These are phyloP conservation scores for Hydrochoerus hydrochaeris DNA, from an alignment of 2,113 vertebrate species.

Conservation along the genomic window DNA sequence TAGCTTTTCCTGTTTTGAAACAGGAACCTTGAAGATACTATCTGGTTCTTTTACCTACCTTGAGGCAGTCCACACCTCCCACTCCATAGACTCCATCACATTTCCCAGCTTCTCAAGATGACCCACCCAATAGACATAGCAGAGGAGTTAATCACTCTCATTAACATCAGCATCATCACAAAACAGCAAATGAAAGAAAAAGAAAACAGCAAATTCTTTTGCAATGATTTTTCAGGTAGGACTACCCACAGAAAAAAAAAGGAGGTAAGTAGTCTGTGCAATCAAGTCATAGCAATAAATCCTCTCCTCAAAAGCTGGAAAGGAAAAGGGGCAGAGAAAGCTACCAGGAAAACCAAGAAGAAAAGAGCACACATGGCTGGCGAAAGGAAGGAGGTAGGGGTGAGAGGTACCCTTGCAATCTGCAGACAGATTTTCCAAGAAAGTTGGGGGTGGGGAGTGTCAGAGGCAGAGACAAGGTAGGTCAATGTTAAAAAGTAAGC, in stretches of 20 bases:
- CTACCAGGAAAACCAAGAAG: not conserved
- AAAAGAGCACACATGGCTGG: not conserved
- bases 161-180: not conserved
- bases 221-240: not conserved
- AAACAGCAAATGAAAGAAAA: not conserved
- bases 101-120: not conserved
- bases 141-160: not conserved
- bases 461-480: not conserved
- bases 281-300: not conserved
- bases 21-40: not conserved
- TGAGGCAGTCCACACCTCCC: not conserved
- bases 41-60: not conserved
- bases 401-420: not conserved
- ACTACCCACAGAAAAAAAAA: not conserved
- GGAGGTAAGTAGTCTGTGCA: not conserved
- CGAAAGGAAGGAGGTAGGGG: not conserved
- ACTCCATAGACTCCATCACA: not conserved
- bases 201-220: not conserved
- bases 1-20: conserved; percentile 27
- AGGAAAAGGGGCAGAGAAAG: not conserved
- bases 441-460: no score
- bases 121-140: not conserved
- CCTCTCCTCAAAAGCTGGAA: not conserved
- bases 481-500: not conserved
- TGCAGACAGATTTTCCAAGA: not conserved